These are phyloP conservation scores for Petroica traversi DNA, from an alignment of 2,113 vertebrate species.

Conservation along the genomic window DNA sequence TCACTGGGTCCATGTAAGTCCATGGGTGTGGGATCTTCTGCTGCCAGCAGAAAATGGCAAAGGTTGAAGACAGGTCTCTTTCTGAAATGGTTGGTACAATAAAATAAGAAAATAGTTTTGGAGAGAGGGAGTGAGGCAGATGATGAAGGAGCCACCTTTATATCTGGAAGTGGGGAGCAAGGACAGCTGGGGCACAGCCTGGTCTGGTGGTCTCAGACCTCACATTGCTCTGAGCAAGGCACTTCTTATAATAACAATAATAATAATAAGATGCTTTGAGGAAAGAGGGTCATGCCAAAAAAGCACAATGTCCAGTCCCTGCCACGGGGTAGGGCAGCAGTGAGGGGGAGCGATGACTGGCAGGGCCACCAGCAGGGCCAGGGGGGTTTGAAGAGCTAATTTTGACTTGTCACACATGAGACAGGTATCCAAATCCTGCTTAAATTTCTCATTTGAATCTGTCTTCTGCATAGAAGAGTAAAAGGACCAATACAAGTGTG, in stretches of 20 bases:
- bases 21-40: not conserved
- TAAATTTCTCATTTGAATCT: not conserved
- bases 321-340: not conserved
- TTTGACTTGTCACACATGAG: not conserved
- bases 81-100: not conserved
- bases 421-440: not conserved
- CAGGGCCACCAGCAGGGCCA: not conserved
- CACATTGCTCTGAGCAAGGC: not conserved
- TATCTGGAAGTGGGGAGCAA: not conserved
- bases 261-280: not conserved
- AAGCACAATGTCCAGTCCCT: not conserved
- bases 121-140: not conserved
- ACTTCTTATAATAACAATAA: not conserved
- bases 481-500: not conserved
- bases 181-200: not conserved
- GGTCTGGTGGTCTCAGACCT: not conserved
- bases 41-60: not conserved
- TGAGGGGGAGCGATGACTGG: not conserved
- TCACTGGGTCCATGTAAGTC: not conserved
- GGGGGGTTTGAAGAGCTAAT: not conserved
- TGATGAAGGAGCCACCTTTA: not conserved
- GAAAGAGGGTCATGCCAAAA: not conserved
- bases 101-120: not conserved
- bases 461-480: not conserved
- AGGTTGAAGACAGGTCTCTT: not conserved